These are phyloP conservation scores for Selenia dentaria DNA, from an alignment of 2,888 invertebrate species.

Conservation along the genomic window DNA sequence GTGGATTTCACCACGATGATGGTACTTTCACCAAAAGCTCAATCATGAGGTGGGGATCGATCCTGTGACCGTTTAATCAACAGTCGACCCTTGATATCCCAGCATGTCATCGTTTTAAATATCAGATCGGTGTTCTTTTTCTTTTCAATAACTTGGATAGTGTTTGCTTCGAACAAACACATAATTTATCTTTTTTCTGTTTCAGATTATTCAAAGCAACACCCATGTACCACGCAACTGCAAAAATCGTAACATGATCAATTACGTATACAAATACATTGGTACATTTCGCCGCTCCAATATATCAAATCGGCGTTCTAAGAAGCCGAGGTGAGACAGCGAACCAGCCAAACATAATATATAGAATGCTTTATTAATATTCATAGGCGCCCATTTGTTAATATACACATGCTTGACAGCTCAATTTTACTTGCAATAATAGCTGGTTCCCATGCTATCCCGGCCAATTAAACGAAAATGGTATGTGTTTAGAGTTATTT, in stretches of 20 bases:
- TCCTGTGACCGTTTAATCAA: no score
- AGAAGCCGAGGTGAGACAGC: conserved; percentile 34
- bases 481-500: conserved; percentile 24
- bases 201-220: no score
- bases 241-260: not conserved
- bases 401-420: conserved; percentile 74
- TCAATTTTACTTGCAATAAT: conserved; percentile 68
- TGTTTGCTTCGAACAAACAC: no score
- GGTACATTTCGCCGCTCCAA: conserved; percentile 21
- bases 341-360: conserved; percentile 52
- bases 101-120: no score
- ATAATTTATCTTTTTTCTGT: no score
- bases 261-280: conserved; percentile 15
- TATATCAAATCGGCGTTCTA: conserved; percentile 41
- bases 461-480: conserved; percentile 52
- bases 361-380: conserved; percentile 73
- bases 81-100: no score
- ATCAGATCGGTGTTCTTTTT: no score
- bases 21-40: no score
- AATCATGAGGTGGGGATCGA: no score
- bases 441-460: conserved; percentile 48
- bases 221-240: no score
- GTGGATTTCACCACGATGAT: no score
- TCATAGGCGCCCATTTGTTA: conserved; percentile 78
- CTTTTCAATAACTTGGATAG: no score